Evolutionary conservation across 2,888 invertebrate genomes (phyloP).

Genomic region (Petrolisthes manimaculis): DNA sequence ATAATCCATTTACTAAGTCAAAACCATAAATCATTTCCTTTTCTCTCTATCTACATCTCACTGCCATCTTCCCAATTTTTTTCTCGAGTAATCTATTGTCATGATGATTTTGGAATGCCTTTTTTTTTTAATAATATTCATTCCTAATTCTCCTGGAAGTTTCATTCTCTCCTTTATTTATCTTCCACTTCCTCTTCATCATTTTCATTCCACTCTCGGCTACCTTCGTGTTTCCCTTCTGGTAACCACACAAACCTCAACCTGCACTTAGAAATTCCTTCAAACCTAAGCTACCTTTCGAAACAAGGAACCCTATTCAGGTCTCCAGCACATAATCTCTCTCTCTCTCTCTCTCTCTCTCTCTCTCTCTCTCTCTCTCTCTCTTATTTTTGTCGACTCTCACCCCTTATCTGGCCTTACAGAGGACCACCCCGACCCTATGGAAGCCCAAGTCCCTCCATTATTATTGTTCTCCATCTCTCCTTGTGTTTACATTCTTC

Average conservation of each 20-base stretch:
- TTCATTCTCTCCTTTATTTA: not conserved
- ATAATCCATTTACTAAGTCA: no score
- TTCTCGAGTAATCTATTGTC: no score
- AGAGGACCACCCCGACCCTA: not conserved
- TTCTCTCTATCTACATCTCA: not conserved
- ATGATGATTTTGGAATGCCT: no score
- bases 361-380: slow-evolving; percentile 11
- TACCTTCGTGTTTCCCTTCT: no score
- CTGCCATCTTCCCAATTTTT: not conserved
- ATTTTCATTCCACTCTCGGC: not conserved
- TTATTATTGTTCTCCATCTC: not conserved
- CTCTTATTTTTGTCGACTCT: not conserved
- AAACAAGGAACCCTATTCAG: slow-evolving; percentile 2
- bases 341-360: slow-evolving; percentile 7
- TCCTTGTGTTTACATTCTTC: not conserved
- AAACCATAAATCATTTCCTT: not conserved
- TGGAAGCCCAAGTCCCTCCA: slow-evolving; percentile 8
- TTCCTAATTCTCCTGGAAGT: no score
- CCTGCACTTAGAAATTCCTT: not conserved
- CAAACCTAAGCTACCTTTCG: not conserved
- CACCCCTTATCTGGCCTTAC: not conserved
- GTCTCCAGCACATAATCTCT: not conserved
- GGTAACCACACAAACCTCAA: no score
- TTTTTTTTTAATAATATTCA: no score
- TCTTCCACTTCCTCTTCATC: not conserved